Evolutionary conservation across 2,888 invertebrate species (phyloP), one percentile per base, ranked within the genome.

Genomic region (Uropetala carovei): DNA sequence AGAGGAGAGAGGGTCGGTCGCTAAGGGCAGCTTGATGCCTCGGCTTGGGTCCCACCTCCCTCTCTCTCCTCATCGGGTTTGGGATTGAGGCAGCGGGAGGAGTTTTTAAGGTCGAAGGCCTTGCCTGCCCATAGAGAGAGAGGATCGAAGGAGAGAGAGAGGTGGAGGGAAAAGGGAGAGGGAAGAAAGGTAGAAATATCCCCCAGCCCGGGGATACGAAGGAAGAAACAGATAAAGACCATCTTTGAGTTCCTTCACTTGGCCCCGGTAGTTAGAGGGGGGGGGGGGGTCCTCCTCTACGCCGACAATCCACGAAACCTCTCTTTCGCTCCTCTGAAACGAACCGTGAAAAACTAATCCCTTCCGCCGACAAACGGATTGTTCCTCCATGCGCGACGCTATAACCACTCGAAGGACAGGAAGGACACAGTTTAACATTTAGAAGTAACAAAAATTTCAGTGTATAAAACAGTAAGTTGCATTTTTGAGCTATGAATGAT

Each of bases 91-190:
- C 68, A 68, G 68, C 68, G 22, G n/a, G 68, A 68, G 68, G 75
- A 75, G 68, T n/a, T 68, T 18, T 68, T 68, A 75, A 75, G 75
- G 75, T 75, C 75, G 75, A 75, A 75, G 75, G 27, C 75, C 75
- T 27, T 27, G 27, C 9, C 13, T 27, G 75, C 22, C 68, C 22
- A 68, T 68, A 68, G 68, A 68, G n/a, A 68, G 68, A 1, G 27
- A 14, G 75, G n/a, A n/a, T n/a, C n/a, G n/a, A n/a, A n/a, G 11
- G 75, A 27, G 11, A 27, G 43, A 43, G 43, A 43, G 43, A 43
- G 43, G n/a, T n/a, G n/a, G 43, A 43, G 43, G 43, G 43, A 5
- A 43, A 43, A 43, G 43, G 43, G 43, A 43, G 43, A 43, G 43
- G 43, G 1, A 43, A 43, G 75, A 75, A 75, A 75, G 75, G 75